Evolutionary conservation across 2,888 invertebrate genomes (phyloP).

Genomic region (Gari tellinella): DNA sequence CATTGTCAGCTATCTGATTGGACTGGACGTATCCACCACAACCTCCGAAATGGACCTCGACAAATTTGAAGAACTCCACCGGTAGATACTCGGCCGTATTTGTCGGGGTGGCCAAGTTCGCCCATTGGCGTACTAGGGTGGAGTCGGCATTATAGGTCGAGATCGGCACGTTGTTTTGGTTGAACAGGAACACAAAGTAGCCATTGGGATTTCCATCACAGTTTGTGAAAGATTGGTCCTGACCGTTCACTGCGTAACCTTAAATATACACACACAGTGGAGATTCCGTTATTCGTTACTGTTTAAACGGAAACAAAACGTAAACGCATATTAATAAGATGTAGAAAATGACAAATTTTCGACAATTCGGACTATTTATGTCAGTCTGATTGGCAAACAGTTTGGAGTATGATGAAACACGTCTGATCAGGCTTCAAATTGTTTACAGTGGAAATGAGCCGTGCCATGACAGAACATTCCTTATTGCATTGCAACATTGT

Average conservation of each 20-base stretch:
- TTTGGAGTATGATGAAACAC: too few relatives aligned
- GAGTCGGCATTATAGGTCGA: conserved; percentile 14
- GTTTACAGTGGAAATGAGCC: too few relatives aligned
- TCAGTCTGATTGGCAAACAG: too few relatives aligned
- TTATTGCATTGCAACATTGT: too few relatives aligned
- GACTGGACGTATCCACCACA: conserved; percentile 58
- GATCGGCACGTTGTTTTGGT: conserved; percentile 25
- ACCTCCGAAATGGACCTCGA: conserved; percentile 61
- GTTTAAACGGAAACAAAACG: too few relatives aligned
- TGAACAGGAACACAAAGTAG: conserved; percentile 49
- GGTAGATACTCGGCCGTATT: conserved; percentile 19
- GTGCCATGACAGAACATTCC: too few relatives aligned
- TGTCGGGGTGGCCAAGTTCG: conserved; percentile 21
- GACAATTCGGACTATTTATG: too few relatives aligned
- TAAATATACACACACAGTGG: too few relatives aligned
- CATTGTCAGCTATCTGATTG: conserved; percentile 26
- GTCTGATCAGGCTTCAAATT: too few relatives aligned
- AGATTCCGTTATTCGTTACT: too few relatives aligned
- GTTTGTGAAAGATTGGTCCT: conserved; percentile 41
- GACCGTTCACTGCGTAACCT: conserved; percentile 44
- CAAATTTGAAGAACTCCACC: conserved; percentile 31
- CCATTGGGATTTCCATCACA: conserved; percentile 61
- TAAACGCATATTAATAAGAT: too few relatives aligned
- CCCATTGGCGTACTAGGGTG: not conserved
- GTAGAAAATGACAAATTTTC: too few relatives aligned